Conservation (phyloP, 2,888 invertebrate species). For the Hypsopygia costalis region DNA sequence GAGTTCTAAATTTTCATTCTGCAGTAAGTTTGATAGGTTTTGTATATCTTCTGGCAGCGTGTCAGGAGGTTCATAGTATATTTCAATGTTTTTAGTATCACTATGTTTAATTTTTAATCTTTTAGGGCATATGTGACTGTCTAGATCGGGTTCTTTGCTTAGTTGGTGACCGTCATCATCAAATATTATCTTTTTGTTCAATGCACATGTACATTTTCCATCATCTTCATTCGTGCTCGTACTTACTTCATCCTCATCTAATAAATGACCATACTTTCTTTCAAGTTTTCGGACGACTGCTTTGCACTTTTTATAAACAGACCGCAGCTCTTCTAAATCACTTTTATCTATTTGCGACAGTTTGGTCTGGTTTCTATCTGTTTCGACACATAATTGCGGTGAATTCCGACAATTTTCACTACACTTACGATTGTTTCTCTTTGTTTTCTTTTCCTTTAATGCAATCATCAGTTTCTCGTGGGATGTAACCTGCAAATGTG, state of each 20-base stretch:
- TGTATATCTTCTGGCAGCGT: constrained; percentile 44
- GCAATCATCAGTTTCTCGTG: background rate
- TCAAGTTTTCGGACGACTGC: constrained; percentile 56
- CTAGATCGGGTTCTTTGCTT: constrained; percentile 23
- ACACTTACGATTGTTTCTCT: constrained; percentile 8
- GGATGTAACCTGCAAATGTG: background rate
- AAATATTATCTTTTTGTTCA: constrained; percentile 59
- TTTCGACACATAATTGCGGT: constrained; percentile 10
- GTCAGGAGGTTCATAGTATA: constrained; percentile 40
- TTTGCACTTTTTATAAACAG: constrained; percentile 57
- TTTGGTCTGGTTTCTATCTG: constrained; percentile 11
- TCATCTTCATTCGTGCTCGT: constrained; percentile 17
- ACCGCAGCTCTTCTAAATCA: constrained; percentile 53
- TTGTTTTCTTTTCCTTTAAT: background rate
- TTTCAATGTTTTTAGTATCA: constrained; percentile 27
- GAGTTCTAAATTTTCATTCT: constrained; percentile 33
- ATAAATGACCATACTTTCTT: constrained; percentile 60
- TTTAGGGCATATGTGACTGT: constrained; percentile 50
- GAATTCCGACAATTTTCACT: background rate
- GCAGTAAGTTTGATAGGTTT: constrained; percentile 40
- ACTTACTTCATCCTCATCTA: constrained; percentile 22
- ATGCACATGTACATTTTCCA: constrained; percentile 42
- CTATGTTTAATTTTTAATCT: constrained; percentile 24
- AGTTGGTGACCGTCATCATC: constrained; percentile 57
- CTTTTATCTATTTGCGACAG: constrained; percentile 29